Base-by-base conservation (phyloP, 2,797 vertebrate genomes). In the Sebastes paucispinis region DNA sequence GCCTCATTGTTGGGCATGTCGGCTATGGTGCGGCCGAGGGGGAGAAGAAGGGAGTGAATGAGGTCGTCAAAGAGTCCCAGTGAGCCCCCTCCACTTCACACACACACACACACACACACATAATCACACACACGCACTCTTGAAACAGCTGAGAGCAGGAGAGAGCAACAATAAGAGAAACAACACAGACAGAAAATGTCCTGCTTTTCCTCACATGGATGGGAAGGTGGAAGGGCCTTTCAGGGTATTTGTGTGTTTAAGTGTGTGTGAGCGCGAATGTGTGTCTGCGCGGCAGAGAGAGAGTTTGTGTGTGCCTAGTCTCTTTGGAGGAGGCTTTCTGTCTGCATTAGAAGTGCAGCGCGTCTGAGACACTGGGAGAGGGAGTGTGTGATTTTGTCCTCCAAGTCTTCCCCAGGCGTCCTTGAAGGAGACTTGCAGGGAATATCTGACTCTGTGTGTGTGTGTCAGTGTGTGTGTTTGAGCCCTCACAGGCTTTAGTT, bases 321-420 rank as follows among this genome's bases (percentile, higher is more conserved):
- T 90, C 89, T 92, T 91, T 88, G 91, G 89, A 92, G 88, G 85
- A 89, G 89, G 85, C 66, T 92, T 92, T 93, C 91, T 92, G 89
- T 91, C 90, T 92, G 91, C 90, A 93, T 94, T 89, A 93, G 82
- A 94, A 90, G 90, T 89, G 88, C 88, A 84, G 87, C 47, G 79
- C 82, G 85, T 87, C 91, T 90, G 89, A 92, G 91, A 94, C 87
- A 87, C 88, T 88, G 88, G 85, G 83, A 93, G 81, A 91, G 92
- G 80, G 93, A 91, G 88, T 92, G 87, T 93, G 91, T 94, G 92
- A 93, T 91, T 93, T 92, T 92, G 93, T 93, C 92, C 93, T 94
- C 93, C 89, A 95, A 94, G 90, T 93, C 91, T 91, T 94, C 91
- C 92, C 90, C 88, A 91, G 87, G 87, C 86, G 89, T 93, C 94